Conservation (phyloP, 2,888 invertebrate species). For the Coenonympha arcania region DNA sequence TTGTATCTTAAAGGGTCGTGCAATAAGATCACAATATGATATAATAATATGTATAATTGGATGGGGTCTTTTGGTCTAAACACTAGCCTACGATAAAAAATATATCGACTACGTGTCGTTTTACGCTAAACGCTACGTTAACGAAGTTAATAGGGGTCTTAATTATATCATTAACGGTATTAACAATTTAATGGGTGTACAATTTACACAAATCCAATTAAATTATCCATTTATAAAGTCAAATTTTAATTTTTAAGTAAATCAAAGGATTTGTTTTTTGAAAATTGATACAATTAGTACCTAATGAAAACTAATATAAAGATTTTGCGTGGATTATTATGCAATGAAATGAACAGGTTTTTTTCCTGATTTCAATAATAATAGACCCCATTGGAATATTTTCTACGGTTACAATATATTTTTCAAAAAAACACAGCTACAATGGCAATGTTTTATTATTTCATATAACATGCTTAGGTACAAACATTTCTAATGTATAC, state of each 20-base stretch:
- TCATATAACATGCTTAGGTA: conserved; percentile 22
- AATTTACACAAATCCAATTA: not conserved
- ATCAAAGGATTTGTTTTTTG: no score
- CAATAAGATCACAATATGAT: conserved; percentile 11
- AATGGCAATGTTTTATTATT: conserved; percentile 19
- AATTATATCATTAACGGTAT: not conserved
- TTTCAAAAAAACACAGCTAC: conserved; percentile 10
- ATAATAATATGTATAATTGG: conserved; percentile 24
- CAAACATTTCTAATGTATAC: conserved; percentile 19
- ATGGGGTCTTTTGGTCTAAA: conserved; percentile 51
- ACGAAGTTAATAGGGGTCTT: not conserved
- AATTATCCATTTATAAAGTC: no score
- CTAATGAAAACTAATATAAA: not conserved
- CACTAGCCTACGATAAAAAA: conserved; percentile 47
- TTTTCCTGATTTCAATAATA: not conserved
- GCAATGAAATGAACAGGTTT: not conserved
- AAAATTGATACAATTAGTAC: no score
- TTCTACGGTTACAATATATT: not conserved
- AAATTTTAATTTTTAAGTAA: no score
- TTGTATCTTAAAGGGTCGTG: conserved; percentile 1
- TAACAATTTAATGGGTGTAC: not conserved
- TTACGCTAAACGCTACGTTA: not conserved
- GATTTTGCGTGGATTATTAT: not conserved
- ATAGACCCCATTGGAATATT: conserved; percentile 8
- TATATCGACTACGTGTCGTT: conserved; percentile 9